A percentile compares a stretch with the other conserved stretches of the same genome.
phyloP scores from a whole-genome alignment of 2,797 vertebrate species.

The Enteromius viviparus region DNA sequence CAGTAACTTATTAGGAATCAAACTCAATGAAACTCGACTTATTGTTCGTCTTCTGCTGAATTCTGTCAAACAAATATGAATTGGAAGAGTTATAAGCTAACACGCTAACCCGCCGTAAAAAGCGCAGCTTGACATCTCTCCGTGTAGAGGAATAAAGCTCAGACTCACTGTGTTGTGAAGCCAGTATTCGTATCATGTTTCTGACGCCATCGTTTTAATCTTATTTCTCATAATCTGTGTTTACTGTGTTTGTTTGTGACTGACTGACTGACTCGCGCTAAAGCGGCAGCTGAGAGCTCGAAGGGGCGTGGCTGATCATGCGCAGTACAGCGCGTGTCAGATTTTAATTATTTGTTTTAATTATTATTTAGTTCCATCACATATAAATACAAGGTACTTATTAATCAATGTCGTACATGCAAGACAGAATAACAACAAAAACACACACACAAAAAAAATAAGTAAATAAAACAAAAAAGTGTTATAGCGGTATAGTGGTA shows the following conservation, averaged over 20 bases:
- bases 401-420: too few relatives aligned
- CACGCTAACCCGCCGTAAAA: conserved; percentile 18
- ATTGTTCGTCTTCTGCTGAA: neutral
- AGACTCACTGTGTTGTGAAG: conserved; percentile 29
- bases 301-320: conserved; percentile 42
- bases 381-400: too few relatives aligned
- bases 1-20: neutral
- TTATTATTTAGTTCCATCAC: too few relatives aligned
- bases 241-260: neutral
- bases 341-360: too few relatives aligned
- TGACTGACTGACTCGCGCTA: conserved; percentile 1
- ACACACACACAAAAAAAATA: too few relatives aligned
- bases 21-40: neutral
- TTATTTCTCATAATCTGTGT: neutral
- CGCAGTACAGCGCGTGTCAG: neutral
- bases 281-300: neutral
- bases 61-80: neutral
- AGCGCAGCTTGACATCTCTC: neutral
- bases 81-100: neutral
- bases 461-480: too few relatives aligned
- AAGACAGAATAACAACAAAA: too few relatives aligned
- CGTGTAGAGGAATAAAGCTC: neutral
- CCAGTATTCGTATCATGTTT: neutral
- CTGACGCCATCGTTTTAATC: conserved; percentile 3
- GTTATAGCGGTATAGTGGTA: too few relatives aligned